Conservation (phyloP, 2,113 vertebrate genomes). For the Xiphias gladius region DNA sequence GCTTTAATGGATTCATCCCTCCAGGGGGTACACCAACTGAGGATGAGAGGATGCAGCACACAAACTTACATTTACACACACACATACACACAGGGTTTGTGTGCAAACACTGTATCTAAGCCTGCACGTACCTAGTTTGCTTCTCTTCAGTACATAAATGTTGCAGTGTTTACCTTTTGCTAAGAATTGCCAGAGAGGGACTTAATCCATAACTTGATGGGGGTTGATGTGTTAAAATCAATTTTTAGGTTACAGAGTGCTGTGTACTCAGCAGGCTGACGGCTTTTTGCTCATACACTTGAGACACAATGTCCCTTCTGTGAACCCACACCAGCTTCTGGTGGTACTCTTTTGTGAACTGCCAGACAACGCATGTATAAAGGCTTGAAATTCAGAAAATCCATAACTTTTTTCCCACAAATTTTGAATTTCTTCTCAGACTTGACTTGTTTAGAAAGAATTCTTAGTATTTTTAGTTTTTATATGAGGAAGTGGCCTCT, state of each 20-base stretch:
- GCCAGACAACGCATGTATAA: background rate
- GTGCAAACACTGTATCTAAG: background rate
- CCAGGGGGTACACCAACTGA: slow-evolving; percentile 47
- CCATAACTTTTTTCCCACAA: background rate
- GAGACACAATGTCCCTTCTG: slow-evolving; percentile 23
- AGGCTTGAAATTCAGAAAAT: background rate
- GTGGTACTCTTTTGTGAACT: background rate
- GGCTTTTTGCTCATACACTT: slow-evolving; percentile 20
- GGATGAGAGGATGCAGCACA: slow-evolving; percentile 48
- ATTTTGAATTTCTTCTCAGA: background rate
- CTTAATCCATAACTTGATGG: slow-evolving; percentile 22
- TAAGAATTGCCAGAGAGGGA: background rate
- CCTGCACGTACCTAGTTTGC: slow-evolving; percentile 3
- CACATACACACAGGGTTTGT: background rate
- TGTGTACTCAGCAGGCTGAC: background rate
- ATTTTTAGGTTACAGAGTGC: background rate
- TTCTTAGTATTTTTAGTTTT: background rate
- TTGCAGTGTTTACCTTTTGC: slow-evolving; percentile 17
- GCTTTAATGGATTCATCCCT: slow-evolving; percentile 67
- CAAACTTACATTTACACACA: background rate
- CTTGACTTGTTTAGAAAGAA: background rate
- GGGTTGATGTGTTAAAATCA: slow-evolving; percentile 24
- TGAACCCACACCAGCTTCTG: background rate
- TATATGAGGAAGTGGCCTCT: background rate
- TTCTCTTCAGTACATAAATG: slow-evolving; percentile 15